Base-by-base conservation (phyloP, 2,113 vertebrate species). In the Glaucomys volans region DNA sequence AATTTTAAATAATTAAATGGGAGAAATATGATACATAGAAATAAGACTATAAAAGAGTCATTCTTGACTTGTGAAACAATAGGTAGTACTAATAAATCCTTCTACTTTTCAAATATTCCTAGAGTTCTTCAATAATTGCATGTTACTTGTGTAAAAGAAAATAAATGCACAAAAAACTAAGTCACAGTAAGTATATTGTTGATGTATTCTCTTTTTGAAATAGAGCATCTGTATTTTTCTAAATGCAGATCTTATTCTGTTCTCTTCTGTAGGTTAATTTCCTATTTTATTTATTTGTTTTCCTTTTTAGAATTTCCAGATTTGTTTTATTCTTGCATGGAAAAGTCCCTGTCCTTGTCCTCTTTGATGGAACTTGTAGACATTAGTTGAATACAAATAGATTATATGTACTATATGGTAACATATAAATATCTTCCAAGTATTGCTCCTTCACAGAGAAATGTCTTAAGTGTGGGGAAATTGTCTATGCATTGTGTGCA, bases 191-290 rank as follows among this genome's bases (percentile, higher is more conserved):
- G 17, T 69, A 30, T 42, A 54, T n/a, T 40, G 54, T 66, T 96
- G 87, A 64, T 72, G 14, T 67, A 67, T 66, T 79, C 28, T 91
- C 24, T 72, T 67, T 76, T 47, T 32, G 75, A 95, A 96, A 30
- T 35, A 88, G 88, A 91, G 9, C 24, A 72, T 71, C 35, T 77
- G 26, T n/a, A 62, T 40, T 95, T 94, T 92, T 92, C 71, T 90
- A 77, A 77, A 62, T 64, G 52, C 20, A 85, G 52, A 90, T 81
- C 16, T 77, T 50, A 91, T 37, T 6, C 22, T 62, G n/a, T 79
- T 81, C n/a, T 72, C 26, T 89, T 93, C 18, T 66, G 22, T 62
- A 64, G 24, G 20, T 90, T 96, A 83, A 94, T 83, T 97, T 95
- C 90, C 32, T 87, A 87, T 66, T 95, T 37, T 74, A 72, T 7